phyloP scores from a whole-genome alignment of 2,797 vertebrate species.

The Apogon talboti region DNA sequence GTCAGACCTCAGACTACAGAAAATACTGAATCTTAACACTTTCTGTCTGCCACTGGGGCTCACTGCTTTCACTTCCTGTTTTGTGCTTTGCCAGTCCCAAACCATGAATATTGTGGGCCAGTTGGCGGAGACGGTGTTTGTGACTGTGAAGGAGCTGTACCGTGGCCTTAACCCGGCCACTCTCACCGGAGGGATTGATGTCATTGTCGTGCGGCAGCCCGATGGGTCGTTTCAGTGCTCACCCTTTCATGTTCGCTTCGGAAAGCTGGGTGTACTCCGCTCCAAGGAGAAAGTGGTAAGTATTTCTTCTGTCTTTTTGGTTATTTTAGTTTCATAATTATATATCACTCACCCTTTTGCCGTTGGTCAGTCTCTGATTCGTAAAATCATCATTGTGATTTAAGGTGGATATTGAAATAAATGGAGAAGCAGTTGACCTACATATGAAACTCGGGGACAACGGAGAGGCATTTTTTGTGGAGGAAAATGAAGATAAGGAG shows the following conservation, averaged over 20 bases:
- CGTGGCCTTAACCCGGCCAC: constrained; percentile 92
- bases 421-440: constrained; percentile 91
- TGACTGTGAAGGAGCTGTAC: constrained; percentile 93
- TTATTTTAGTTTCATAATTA: neutral
- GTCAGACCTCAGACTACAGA: neutral
- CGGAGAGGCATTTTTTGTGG: constrained; percentile 96
- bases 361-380: neutral
- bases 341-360: neutral
- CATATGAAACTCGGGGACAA: constrained; percentile 97
- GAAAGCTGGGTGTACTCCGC: constrained; percentile 93
- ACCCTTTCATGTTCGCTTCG: constrained; percentile 95
- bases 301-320: constrained; percentile 1
- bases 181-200: constrained; percentile 92
- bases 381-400: constrained; percentile 5
- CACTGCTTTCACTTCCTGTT: constrained; percentile 26
- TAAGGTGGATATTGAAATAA: constrained; percentile 97
- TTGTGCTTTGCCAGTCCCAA: constrained; percentile 73
- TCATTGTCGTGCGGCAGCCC: constrained; percentile 91
- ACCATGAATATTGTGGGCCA: constrained; percentile 97
- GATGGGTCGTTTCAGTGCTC: constrained; percentile 94
- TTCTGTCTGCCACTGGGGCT: neutral
- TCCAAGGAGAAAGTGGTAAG: constrained; percentile 96
- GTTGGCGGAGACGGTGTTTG: constrained; percentile 91
- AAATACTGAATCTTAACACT: constrained; percentile 1
- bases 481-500: constrained; percentile 85